These are phyloP conservation scores for Euura saliciscinereae DNA, from an alignment of 1,140 invertebrate species.

Conservation along the genomic window DNA sequence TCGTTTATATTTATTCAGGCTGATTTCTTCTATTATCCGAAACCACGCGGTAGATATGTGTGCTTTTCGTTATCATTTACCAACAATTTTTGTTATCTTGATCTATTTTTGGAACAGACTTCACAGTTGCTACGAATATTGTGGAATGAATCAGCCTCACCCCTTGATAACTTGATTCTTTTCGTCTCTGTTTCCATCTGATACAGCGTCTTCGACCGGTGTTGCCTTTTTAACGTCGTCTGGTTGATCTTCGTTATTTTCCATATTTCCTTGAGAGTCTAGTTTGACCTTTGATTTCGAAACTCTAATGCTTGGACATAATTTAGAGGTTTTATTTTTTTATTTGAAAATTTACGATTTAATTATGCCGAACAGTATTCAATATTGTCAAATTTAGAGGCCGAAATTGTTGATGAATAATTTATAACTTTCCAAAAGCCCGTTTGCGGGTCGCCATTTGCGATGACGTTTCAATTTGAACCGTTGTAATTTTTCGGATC, in stretches of 20 bases:
- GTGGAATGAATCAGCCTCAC: not conserved
- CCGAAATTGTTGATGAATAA: not conserved
- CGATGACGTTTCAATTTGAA: not conserved
- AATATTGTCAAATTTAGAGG: not conserved
- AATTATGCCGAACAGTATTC: not conserved
- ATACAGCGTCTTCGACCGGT: slow-evolving; percentile 40
- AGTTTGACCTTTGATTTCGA: too few species aligned
- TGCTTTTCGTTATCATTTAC: not conserved
- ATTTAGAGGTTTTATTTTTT: not conserved
- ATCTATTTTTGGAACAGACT: not conserved
- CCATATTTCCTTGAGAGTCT: slow-evolving; percentile 26
- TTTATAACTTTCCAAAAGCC: not conserved
- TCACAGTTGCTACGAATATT: not conserved
- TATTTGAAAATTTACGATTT: not conserved
- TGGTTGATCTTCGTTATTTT: slow-evolving; percentile 39
- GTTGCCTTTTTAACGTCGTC: slow-evolving; percentile 35
- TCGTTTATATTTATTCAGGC: not conserved
- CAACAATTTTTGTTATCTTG: not conserved
- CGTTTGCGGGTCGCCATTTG: not conserved
- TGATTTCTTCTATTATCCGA: not conserved
- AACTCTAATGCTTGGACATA: too few species aligned
- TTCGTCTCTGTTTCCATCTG: slow-evolving; percentile 22
- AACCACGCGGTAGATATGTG: not conserved
- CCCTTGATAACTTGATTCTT: not conserved
- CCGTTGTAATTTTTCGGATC: not conserved